Evolutionary conservation across 2,888 invertebrate genomes (phyloP), one percentile per base, ranked within the genome.

Genomic region (Therioaphis trifolii): DNA sequence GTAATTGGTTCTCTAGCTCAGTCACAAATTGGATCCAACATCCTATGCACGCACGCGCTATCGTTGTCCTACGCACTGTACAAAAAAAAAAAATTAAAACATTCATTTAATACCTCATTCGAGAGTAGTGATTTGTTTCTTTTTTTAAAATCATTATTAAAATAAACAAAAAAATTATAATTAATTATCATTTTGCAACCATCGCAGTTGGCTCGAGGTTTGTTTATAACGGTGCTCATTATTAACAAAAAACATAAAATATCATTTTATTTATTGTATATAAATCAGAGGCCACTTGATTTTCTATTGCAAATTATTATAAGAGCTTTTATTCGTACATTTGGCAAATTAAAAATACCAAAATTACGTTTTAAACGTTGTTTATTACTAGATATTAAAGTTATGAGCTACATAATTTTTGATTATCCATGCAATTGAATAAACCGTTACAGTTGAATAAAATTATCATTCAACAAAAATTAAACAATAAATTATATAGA

Each of bases 1-100:
- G 72, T 82, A 82, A 82, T 82, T 82, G 80, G 80, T 82, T 82
- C 72, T 35, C 71, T 55, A 68, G 68, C 78, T 80, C 80, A 46
- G 80, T 72, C 72, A 63, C 80, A 72, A 72, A 82, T 72, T 72
- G 80, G 72, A 82, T 72, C 72, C 80, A 72, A 72, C 80, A 61
- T 80, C 79, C 80, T 61, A 24, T 49, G 61, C 72, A 58, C 55
- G 72, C 61, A 78, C 58, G 72, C 80, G 58, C 61, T 43, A 69
- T 69, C 14, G 69, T 79, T 58, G 29, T 43, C 40, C 24, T 49
- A 72, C 27, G 21, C 21, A 21, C 27, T 35, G 49, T 14, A 27
- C 4, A 21, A 49, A 49, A 49, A 49, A 49, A 71, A 21, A 63
- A 71, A 77, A 80, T 80, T 71, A 71, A 71, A 82, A 49, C 72